A percentile compares a stretch with the other conserved stretches of the same genome.
phyloP scores from a whole-genome alignment of 2,888 invertebrate species.

The Athrips mouffetella region DNA sequence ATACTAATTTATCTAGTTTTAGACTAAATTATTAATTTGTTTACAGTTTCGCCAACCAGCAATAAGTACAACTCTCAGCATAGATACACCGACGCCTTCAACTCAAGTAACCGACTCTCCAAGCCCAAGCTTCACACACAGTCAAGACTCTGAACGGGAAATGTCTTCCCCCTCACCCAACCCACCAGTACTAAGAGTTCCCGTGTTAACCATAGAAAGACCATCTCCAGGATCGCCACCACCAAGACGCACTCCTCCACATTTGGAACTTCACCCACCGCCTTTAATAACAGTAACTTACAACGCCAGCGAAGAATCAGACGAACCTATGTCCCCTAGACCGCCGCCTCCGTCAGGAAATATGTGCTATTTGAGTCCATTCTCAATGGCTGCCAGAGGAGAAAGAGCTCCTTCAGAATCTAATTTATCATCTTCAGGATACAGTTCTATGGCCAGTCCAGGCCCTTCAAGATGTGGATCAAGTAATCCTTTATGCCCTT shows the following conservation, averaged over 20 bases:
- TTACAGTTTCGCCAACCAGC: slow-evolving; percentile 77
- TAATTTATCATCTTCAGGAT: slow-evolving; percentile 89
- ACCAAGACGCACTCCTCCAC: slow-evolving; percentile 79
- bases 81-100: slow-evolving; percentile 66
- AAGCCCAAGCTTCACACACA: slow-evolving; percentile 66
- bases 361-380: slow-evolving; percentile 88
- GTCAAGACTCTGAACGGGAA: slow-evolving; percentile 67
- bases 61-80: slow-evolving; percentile 59
- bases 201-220: slow-evolving; percentile 81
- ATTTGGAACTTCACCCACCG: slow-evolving; percentile 82
- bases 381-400: slow-evolving; percentile 83
- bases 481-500: slow-evolving; percentile 86
- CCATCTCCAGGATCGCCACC: slow-evolving; percentile 83
- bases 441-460: slow-evolving; percentile 91
- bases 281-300: slow-evolving; percentile 86
- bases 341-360: slow-evolving; percentile 73
- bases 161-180: slow-evolving; percentile 63
- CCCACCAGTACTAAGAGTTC: slow-evolving; percentile 78
- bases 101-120: slow-evolving; percentile 70
- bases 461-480: slow-evolving; percentile 90
- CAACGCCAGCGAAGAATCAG: slow-evolving; percentile 88
- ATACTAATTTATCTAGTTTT: neutral
- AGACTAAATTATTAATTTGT: slow-evolving; percentile 16
- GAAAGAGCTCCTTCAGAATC: slow-evolving; percentile 90
- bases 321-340: slow-evolving; percentile 83